Evolutionary conservation across 2,888 invertebrate genomes (phyloP), one percentile per base, ranked within the genome.

Genomic region (Hylaea fasciaria): DNA sequence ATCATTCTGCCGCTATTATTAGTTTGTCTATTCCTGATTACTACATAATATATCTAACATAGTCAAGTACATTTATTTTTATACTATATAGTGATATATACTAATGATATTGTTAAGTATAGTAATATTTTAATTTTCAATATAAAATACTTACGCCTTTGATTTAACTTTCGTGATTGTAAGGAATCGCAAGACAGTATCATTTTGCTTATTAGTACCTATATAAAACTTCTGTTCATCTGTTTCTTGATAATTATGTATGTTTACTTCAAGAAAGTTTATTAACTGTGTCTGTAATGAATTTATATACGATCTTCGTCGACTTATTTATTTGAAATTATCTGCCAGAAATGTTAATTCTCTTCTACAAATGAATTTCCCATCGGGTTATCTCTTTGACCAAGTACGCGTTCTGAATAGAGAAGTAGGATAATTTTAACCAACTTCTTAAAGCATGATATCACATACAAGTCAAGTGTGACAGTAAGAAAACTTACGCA

Each of bases 401-500:
- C 69, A 65, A 68, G 69, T 71, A 74, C 77, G 74, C 70, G 72
- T 65, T 68, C 70, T 70, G 78, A 78, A 78, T 78, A 72, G 66
- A 65, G 35, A 78, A 76, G 71, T 74, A 72, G 71, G 75, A 74
- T 66, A 57, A 62, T 57, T 66, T 48, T 57, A 68, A 69, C 71
- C 58, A 68, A 70, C 62, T 70, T 66, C 57, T 66, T 68, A 52
- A 35, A 52, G 56, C 48, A 35, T 39, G 45, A 11, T 45, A 16
- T 17, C 9, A 14, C 37, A 44, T 48, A 45, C 35, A 48, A 17
- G 13, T 44, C 1, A 41, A 5, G 8, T 29, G n/a, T 8, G 5
- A 43, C 43, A 53, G 58, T 59, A 49, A 8, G 13, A 0, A 44
- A 53, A 49, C 44, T 48, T 37, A 16, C 35, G 16, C 10, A 4